Evolutionary conservation across 2,113 vertebrate genomes (phyloP).

Genomic region (Silurus meridionalis): DNA sequence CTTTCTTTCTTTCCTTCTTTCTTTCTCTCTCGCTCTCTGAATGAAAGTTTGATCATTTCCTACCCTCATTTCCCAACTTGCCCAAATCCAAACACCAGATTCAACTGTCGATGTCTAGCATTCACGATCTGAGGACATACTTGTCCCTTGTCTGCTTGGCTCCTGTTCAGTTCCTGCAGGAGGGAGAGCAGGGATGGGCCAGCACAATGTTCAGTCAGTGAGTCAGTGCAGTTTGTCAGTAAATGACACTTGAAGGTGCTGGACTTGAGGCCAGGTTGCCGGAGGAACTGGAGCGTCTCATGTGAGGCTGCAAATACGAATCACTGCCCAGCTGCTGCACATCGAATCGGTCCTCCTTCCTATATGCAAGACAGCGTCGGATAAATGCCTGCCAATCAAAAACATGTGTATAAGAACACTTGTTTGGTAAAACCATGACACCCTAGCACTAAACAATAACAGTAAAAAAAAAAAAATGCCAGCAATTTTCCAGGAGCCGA

Average conservation of each 20-base stretch:
- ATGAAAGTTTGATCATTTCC: conserved; percentile 26
- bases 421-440: neutral
- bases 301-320: conserved; percentile 95
- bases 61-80: neutral
- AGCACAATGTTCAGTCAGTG: conserved; percentile 60
- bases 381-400: conserved; percentile 84
- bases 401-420: neutral
- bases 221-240: conserved; percentile 76
- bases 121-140: conserved; percentile 26
- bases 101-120: conserved; percentile 1
- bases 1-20: too few relatives aligned
- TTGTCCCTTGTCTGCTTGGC: conserved; percentile 27
- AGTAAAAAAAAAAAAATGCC: neutral
- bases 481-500: neutral
- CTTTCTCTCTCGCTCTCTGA: neutral
- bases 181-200: conserved; percentile 67
- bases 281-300: conserved; percentile 97
- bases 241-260: conserved; percentile 89
- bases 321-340: conserved; percentile 96
- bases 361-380: conserved; percentile 94
- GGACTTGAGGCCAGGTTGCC: conserved; percentile 88
- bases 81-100: conserved; percentile 24
- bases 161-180: conserved; percentile 58
- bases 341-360: conserved; percentile 95
- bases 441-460: too few relatives aligned